Base-by-base conservation (phyloP, 2,797 vertebrate species). In the Argyrosomus regius region DNA sequence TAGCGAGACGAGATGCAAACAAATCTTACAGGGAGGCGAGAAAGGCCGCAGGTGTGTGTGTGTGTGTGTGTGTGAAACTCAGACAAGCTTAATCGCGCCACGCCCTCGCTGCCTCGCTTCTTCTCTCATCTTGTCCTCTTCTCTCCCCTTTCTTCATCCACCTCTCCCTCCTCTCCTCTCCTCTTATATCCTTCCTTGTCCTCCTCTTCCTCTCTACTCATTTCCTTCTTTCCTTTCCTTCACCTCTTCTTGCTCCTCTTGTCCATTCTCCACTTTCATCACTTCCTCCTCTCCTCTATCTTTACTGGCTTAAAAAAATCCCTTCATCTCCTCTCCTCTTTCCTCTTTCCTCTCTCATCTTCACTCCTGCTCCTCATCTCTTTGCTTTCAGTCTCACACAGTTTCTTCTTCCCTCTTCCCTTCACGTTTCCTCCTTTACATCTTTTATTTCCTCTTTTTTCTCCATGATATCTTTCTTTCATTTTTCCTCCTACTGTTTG, bases 1-100 rank as follows among this genome's bases (percentile, higher is more conserved):
- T 63, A 70, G 79, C 39, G 60, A 85, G 80, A 86, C 66, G 45
- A 89, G 85, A 83, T 54, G 8, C 86, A 88, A 91, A 90, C 86
- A 79, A 84, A 86, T 84, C 75, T 63, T 35, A 75, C 69, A 59
- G 60, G 45, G 67, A 78, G 71, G 28, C n/a, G 20, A 70, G 53
- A 72, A 74, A 35, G 77, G 78, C 84, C 35, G 28, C 73, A 71
- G 72, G 82, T 69, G 67, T 78, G 70, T 79, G 57, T 74, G 64
- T 58, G 66, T 60, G 72, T 67, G 68, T 49, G 43, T 54, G 31
- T 50, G 54, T 41, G 24, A 56, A 26, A 17, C 24, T 56, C 45
- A 54, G 75, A 74, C 54, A 61, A 20, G 59, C 54, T 50, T 73
- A 63, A 75, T 74, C 35, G 0, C 62, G 56, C 35, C 24, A 3